Base-by-base conservation (phyloP, 2,113 vertebrate genomes). In the Platycercus adscitus region DNA sequence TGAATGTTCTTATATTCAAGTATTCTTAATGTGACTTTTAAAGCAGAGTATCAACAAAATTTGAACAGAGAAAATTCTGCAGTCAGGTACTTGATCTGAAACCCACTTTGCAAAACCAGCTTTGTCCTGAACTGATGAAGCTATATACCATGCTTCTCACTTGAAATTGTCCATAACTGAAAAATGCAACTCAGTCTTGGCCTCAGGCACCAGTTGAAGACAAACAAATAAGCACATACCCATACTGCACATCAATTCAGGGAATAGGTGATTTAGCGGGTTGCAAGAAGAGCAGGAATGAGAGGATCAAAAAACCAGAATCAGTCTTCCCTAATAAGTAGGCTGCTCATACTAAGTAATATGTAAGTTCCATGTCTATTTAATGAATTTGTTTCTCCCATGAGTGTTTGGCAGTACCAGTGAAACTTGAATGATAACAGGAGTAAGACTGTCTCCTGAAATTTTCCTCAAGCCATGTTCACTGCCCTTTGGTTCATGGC, bases 261-360 rank as follows among this genome's bases (percentile, higher is more conserved):
- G 31, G 17, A 78, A 53, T 1, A 77, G 17, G 10, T 88, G 52
- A n/a, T 69, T 60, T 66, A 70, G 16, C 6, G 19, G 11, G 2
- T 58, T 65, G 13, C 6, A n/a, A 77, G 16, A 15, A 89, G 7
- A 0, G 0, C 15, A 39, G 1, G 2, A 28, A 9, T 47, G 50
- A 75, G 39, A 52, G 15, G 17, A 78, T 44, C 17, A 80, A 53
- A 86, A 35, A 47, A 55, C 52, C 8, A 0, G 58, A 81, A 88
- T 63, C 43, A 85, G 24, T 43, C 31, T 31, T 66, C 52, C 11
- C 44, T 86, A 63, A 19, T 16, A 61, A 35, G 16, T 16, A 77
- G 15, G 43, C 5, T 37, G 6, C 3, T 71, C 33, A 3, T 72
- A 43, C 26, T 79, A 87, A 86, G 28, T 13, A 60, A 7, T 35